These are phyloP conservation scores for Chanos chanos DNA, from an alignment of 2,797 vertebrate genomes.

Conservation along the genomic window DNA sequence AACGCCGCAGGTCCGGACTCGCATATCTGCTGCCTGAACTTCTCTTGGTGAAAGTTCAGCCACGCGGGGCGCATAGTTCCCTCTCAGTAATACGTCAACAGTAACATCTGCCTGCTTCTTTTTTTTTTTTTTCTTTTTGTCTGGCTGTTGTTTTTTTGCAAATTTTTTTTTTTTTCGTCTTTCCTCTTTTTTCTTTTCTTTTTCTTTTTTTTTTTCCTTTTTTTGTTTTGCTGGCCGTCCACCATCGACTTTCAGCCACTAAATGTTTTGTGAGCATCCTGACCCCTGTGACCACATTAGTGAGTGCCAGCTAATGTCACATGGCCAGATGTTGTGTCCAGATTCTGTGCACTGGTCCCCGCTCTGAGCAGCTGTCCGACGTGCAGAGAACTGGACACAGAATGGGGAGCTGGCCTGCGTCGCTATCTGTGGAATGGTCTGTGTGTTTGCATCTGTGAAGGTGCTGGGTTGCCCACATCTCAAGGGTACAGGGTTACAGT, in stretches of 20 bases:
- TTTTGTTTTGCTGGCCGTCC: not conserved
- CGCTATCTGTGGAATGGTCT: not conserved
- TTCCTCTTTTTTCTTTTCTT: no score
- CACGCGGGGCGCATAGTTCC: no score
- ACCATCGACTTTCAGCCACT: constrained; percentile 1
- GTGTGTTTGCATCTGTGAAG: constrained; percentile 3
- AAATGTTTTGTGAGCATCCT: constrained; percentile 15
- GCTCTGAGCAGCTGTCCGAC: constrained; percentile 49
- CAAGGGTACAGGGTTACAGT: constrained; percentile 33
- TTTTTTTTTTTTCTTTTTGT: no score
- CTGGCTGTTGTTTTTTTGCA: no score
- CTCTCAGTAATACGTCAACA: no score
- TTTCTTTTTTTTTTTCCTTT: not conserved
- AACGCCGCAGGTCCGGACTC: no score
- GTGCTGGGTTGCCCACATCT: constrained; percentile 22
- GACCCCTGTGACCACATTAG: constrained; percentile 36
- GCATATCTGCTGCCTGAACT: no score
- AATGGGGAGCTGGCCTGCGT: not conserved
- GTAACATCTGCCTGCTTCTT: no score
- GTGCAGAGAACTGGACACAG: not conserved
- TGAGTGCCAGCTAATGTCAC: constrained; percentile 34
- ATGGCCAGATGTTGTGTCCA: constrained; percentile 23
- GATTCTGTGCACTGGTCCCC: constrained; percentile 30
- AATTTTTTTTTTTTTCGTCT: no score
- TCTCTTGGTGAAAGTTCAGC: no score